Base-by-base conservation (phyloP, 2,113 vertebrate species). In the Mirza zaza region DNA sequence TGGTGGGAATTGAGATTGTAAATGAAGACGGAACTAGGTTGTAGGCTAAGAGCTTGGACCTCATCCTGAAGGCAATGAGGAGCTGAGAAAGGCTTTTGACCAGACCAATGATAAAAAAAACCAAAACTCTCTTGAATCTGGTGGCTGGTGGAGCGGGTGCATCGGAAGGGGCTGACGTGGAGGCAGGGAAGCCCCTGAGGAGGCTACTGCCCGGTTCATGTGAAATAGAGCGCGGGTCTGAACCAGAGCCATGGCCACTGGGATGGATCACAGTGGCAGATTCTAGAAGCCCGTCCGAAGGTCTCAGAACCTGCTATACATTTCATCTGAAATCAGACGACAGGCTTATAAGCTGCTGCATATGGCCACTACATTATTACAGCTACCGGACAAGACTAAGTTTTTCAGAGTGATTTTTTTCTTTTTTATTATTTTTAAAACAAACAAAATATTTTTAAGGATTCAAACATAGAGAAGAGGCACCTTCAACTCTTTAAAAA, bases 321-420 rank as follows among this genome's bases (percentile, higher is more conserved):
- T 93, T 94, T 93, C 63, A 79, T 73, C 42, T 70, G n/a, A 89
- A 90, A 90, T 39, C 50, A 75, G 73, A 52, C 8, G 79, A n/a
- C 6, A 45, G 59, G 32, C 57, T 59, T 13, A 8, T 27, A 85
- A 1, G 29, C 45, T 71, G 6, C n/a, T n/a, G 21, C 20, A 29
- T 59, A 68, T 59, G 48, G 1, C 21, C 67, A 17, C 63, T 63
- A 63, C 61, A 63, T 63, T 29, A 29, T 63, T 29, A 12, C 12
- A 29, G 61, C 61, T 57, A 57, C 55, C 21, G 55, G 55, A 21
- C 18, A 12, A 63, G 61, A 29, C 61, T 52, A 8, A 29, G 12
- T 52, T 85, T 61, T 82, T 77, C 42, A 65, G 15, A 55, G 11
- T 45, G 83, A 11, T 45, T 34, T 29, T 25, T 50, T 57, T 45